Base-by-base conservation (phyloP, 2,113 vertebrate genomes). In the Tachycineta bicolor region DNA sequence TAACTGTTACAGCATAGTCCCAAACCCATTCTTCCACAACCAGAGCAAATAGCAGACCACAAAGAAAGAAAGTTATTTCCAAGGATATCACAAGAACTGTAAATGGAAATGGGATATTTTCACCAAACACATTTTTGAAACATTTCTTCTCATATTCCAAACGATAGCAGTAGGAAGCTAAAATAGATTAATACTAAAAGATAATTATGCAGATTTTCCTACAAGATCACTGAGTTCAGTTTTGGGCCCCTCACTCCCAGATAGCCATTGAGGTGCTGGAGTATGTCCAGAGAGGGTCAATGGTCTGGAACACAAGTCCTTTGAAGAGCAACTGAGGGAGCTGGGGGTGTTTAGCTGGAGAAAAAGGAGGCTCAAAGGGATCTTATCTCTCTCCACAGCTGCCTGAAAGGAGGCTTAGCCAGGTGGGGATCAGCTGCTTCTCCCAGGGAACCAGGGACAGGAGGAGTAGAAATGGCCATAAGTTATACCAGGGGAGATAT, bases 1-100 rank as follows among this genome's bases (percentile, higher is more conserved):
- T 98, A 91, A 99, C 97, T 7, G 98, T 99, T 87, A 99, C 69
- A 44, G 98, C 98, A 28, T 99, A 99, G 94, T 99, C 98, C 98
- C 98, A 99, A 73, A 99, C 98, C 97, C 98, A 98, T 94, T 98
- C 98, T 96, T 97, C 98, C 84, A 99, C 98, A 92, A 99, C 96
- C 34, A 98, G 97, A 44, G 98, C 98, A 93, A 99, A 99, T 71
- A 99, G 92, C 79, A 99, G 95, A 58, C 98, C 98, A 28, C 98
- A 99, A 74, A 97, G 69, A 56, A 99, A 98, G 97, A 98, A 99
- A 74, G 98, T 99, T 82, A 98, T 96, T 96, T 99, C 98, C 97
- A 98, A 78, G 37, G 99, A 99, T 71, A 97, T 80, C 62, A 98
- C 90, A 90, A 98, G 95, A 84, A 96, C 97, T 98, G 65, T 31